phyloP scores from a whole-genome alignment of 1,140 invertebrate genomes.

The Zaprionus ghesquierei region DNA sequence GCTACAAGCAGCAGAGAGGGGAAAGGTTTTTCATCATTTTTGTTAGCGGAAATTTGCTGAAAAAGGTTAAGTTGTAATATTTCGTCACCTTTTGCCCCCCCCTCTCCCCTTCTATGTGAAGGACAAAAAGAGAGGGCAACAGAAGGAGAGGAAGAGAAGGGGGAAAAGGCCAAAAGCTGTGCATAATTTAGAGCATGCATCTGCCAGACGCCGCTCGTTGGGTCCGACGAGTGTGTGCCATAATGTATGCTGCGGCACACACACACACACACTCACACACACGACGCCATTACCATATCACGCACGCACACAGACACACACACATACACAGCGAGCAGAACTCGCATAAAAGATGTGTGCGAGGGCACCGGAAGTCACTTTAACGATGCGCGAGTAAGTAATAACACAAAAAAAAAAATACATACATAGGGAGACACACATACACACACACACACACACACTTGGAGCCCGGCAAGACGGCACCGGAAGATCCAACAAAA shows the following conservation, averaged over 20 bases:
- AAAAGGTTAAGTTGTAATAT: conserved; percentile 81
- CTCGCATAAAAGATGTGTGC: conserved; percentile 21
- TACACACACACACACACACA: neutral
- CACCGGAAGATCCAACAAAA: conserved; percentile 56
- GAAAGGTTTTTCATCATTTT: conserved; percentile 50
- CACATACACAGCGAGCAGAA: neutral
- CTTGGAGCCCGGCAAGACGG: neutral
- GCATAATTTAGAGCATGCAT: conserved; percentile 72
- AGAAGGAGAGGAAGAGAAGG: neutral
- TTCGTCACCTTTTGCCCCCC: conserved; percentile 66
- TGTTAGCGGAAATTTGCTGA: conserved; percentile 70
- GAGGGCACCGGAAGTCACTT: conserved; percentile 72
- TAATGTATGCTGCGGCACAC: conserved; percentile 61
- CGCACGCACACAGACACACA: conserved; percentile 15
- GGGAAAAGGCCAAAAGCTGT: conserved; percentile 62
- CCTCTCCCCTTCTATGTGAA: too few relatives aligned
- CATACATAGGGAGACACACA: neutral
- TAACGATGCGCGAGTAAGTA: conserved; percentile 80
- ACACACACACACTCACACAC: conserved; percentile 5
- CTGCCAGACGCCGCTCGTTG: conserved; percentile 52
- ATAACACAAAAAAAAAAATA: conserved; percentile 58
- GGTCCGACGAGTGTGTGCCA: conserved; percentile 17
- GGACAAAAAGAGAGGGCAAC: neutral
- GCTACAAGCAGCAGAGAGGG: neutral
- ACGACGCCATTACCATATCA: conserved; percentile 64